These are phyloP conservation scores for Chloromyia formosa DNA, from an alignment of 2,888 invertebrate genomes.

Conservation along the genomic window DNA sequence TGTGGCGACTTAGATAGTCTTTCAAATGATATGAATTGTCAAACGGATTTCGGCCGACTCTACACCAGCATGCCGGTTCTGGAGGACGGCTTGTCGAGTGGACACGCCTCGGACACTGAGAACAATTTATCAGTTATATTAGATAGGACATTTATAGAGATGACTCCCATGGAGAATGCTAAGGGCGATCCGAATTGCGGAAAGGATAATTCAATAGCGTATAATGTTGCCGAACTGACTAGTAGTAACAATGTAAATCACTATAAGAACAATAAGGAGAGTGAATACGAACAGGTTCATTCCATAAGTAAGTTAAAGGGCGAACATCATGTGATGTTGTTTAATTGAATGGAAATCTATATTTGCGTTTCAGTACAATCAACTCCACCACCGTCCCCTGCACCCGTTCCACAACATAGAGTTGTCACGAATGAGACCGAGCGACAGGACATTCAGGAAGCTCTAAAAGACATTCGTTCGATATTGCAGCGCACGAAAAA, in stretches of 20 bases:
- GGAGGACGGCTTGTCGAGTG: conserved; percentile 93
- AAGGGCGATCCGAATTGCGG: not conserved
- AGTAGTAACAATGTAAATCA: conserved; percentile 45
- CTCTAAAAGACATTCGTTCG: conserved; percentile 84
- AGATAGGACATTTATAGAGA: conserved; percentile 54
- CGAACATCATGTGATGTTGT: not conserved
- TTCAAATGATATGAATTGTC: conserved; percentile 63
- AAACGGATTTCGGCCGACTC: conserved; percentile 70
- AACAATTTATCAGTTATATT: conserved; percentile 69
- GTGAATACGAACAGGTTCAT: conserved; percentile 58
- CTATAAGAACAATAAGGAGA: conserved; percentile 46
- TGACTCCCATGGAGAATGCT: conserved; percentile 48
- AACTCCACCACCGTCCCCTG: conserved; percentile 75
- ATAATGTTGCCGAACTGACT: conserved; percentile 45
- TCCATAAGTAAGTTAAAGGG: conserved; percentile 54
- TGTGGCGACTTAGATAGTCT: conserved; percentile 84
- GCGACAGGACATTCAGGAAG: conserved; percentile 68
- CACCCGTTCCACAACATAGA: conserved; percentile 73
- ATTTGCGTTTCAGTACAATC: conserved; percentile 54
- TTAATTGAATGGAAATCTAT: conserved; percentile 10
- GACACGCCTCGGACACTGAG: conserved; percentile 92
- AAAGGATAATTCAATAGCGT: conserved; percentile 28
- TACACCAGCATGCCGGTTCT: conserved; percentile 89
- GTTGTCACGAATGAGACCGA: conserved; percentile 71
- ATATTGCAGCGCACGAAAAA: conserved; percentile 70